These are phyloP conservation scores for Enteromius thamalakanensis DNA, from an alignment of 2,797 vertebrate species.

Conservation along the genomic window DNA sequence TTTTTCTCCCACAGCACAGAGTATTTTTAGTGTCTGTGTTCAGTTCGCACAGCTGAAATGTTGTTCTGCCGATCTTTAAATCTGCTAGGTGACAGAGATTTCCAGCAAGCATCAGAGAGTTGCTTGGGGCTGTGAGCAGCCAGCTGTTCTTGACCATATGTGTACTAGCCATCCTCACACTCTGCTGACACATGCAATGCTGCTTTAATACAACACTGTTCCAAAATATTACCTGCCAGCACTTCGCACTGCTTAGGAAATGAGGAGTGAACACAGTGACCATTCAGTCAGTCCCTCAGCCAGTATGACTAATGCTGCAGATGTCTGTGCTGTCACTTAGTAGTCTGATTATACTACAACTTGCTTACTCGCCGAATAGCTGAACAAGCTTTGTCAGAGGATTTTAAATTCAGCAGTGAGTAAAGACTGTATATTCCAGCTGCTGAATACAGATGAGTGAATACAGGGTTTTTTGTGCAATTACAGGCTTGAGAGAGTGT, in stretches of 20 bases:
- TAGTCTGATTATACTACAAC: background rate
- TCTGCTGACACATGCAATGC: slow-evolving; percentile 25
- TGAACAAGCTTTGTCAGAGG: background rate
- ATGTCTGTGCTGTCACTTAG: background rate
- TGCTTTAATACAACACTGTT: slow-evolving; percentile 21
- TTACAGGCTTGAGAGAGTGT: background rate
- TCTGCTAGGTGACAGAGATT: slow-evolving; percentile 39
- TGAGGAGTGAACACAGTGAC: background rate
- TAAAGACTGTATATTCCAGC: background rate
- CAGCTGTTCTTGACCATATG: slow-evolving; percentile 46
- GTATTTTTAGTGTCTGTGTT: slow-evolving; percentile 49
- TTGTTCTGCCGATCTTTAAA: slow-evolving; percentile 35
- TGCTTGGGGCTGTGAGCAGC: slow-evolving; percentile 32
- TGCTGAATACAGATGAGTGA: background rate
- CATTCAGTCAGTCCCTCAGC: background rate
- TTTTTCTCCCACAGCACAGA: slow-evolving; percentile 28
- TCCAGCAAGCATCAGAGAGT: slow-evolving; percentile 34
- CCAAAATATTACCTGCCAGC: slow-evolving; percentile 31
- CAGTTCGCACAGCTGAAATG: slow-evolving; percentile 41
- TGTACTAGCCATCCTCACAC: slow-evolving; percentile 17
- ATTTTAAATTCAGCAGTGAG: background rate
- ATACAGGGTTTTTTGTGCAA: background rate
- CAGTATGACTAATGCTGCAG: background rate
- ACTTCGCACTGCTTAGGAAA: background rate
- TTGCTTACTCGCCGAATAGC: background rate